Base-by-base conservation (phyloP, 2,113 vertebrate genomes). In the Naja naja region DNA sequence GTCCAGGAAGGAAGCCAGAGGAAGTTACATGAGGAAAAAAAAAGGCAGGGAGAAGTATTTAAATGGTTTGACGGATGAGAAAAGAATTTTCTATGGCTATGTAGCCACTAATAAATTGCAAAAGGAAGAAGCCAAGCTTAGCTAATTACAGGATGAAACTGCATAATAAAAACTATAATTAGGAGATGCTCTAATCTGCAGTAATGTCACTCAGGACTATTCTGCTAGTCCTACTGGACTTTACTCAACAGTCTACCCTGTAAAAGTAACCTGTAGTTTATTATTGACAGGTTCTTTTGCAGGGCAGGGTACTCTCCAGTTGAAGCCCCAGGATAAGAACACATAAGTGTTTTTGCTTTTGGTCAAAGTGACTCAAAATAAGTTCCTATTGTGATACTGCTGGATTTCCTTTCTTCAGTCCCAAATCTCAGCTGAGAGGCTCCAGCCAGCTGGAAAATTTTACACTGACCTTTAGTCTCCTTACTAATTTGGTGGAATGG, bases 91-190 rank as follows among this genome's bases (percentile, higher is more conserved):
- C 97, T 96, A 98, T 97, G 98, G 98, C 98, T 98, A 98, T 98
- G 98, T 98, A 99, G 98, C 98, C 98, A 98, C 98, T 99, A 99
- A 99, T 98, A 98, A 99, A 98, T 98, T 98, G 98, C 98, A 98
- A 98, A 98, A 98, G 98, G 98, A 99, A 98, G 98, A 98, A 99
- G 98, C 98, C 98, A 98, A 99, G 99, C 98, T 99, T 98, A 98
- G 98, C 98, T 99, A 99, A 99, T 99, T 99, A 99, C 98, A 98
- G 98, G 98, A 98, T 98, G 98, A 99, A 99, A 99, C 98, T 99
- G 98, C 99, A 99, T 99, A 98, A 99, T 99, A 99, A 99, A 98
- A 99, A 99, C 98, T 98, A 98, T 99, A 99, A 99, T 99, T 99
- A 99, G 98, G 98, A 98, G 98, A 98, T 97, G 98, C 98, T 99